Base-by-base conservation (phyloP, 2,888 invertebrate genomes). In the Dioctria rufipes region DNA sequence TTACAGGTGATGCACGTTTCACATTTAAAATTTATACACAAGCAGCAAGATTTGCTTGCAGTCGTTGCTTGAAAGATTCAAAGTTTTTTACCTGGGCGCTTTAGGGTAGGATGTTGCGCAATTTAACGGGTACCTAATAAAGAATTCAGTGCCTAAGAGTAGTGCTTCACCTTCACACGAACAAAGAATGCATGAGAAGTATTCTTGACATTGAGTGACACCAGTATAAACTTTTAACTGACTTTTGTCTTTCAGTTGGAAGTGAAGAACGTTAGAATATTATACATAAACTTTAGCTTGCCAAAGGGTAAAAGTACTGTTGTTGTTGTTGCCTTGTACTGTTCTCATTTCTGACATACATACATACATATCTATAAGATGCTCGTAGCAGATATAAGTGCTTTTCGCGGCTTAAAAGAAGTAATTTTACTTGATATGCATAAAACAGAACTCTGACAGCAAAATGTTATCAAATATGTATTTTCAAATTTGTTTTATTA, bases 1-100 rank as follows among this genome's bases (percentile, higher is more conserved):
- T 40, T 49, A 54, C 54, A 39, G 25, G 49, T 11, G 63, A 39
- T 63, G 66, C 78, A 78, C 63, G 51, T n/a, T 37, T 39, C 78
- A 49, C 78, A 78, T 78, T 37, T 39, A 78, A 78, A 65, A 78
- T 78, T 61, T 42, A 78, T 61, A 78, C 8, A 9, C n/a, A 77
- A 37, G 63, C 25, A 25, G 25, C 39, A 78, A 78, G 63, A 78
- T 63, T 40, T 63, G 66, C 37, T n/a, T 25, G 78, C 11, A 65
- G 9, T 54, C 54, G 54, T 11, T 61, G 3, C 25, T 25, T 25
- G 66, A 25, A 40, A 39, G 39, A 71, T 51, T 51, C 54, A 54
- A 25, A 25, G 71, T 54, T 71, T 71, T n/a, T 71, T 71, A 54
- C 71, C 58, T 71, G 40, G 37, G 54, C 25, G n/a, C 54, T 54